Percentiles rank a stretch among this genome's conserved stretches.
phyloP scores from a whole-genome alignment of 2,113 vertebrate genomes.

The Dromiciops gliroides region DNA sequence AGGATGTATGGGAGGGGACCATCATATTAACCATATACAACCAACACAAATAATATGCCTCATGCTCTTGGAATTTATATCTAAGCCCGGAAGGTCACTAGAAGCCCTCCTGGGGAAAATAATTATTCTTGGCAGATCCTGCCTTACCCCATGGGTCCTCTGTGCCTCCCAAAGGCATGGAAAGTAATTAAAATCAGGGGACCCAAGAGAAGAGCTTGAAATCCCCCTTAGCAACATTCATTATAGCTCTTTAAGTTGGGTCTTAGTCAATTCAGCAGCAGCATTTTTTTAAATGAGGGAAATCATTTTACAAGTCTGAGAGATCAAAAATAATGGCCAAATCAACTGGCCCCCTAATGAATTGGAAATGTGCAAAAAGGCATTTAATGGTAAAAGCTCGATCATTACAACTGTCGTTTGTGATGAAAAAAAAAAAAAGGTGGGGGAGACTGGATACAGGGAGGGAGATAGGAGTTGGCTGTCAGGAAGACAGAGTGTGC shows the following conservation, averaged over 20 bases:
- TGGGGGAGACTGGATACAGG: background rate
- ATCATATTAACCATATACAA: background rate
- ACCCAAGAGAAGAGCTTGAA: background rate
- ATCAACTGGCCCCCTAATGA: background rate
- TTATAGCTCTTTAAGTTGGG: rapidly evolving
- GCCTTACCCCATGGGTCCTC: background rate
- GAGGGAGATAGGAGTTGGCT: background rate
- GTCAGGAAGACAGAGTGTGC: background rate
- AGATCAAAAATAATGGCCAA: background rate
- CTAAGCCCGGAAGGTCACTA: background rate
- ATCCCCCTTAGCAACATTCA: background rate
- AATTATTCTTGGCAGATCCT: background rate
- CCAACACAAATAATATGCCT: background rate
- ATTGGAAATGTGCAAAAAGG: background rate
- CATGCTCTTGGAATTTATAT: background rate
- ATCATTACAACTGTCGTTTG: background rate
- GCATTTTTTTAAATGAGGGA: background rate
- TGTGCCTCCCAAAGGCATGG: background rate
- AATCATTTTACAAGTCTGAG: rapidly evolving
- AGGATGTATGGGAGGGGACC: background rate
- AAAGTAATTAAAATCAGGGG: background rate
- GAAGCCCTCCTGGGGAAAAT: background rate
- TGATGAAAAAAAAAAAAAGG: background rate
- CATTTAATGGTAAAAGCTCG: background rate
- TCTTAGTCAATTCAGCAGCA: too few species aligned